These are phyloP conservation scores for Micronycteris hirsuta DNA, from an alignment of 2,113 vertebrate genomes.

Conservation along the genomic window DNA sequence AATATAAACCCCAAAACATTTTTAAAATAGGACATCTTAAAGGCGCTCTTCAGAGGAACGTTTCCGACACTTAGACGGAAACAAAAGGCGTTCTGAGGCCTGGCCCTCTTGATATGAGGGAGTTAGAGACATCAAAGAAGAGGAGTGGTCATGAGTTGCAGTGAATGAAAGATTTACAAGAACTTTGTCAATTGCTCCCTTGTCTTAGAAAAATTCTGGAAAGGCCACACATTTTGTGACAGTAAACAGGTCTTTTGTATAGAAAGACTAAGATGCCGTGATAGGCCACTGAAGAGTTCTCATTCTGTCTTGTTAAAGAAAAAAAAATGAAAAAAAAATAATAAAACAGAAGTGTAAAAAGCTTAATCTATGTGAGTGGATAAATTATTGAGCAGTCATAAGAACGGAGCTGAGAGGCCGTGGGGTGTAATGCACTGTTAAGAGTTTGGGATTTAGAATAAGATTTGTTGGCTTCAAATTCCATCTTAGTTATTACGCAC, in stretches of 20 bases:
- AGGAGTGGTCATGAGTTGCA: background rate
- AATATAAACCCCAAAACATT: conserved; percentile 13
- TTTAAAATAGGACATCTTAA: background rate
- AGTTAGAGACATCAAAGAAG: background rate
- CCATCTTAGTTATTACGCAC: background rate
- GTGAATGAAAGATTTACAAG: background rate
- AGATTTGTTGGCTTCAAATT: background rate
- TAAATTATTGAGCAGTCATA: background rate
- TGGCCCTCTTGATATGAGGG: background rate
- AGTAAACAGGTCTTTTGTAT: conserved; percentile 8
- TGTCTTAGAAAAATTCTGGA: conserved; percentile 41
- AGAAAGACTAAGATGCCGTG: background rate
- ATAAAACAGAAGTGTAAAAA: background rate
- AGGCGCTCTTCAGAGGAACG: background rate
- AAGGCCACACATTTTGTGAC: conserved; percentile 13
- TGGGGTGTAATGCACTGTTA: background rate
- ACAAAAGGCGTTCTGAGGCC: background rate
- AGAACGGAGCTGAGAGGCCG: background rate
- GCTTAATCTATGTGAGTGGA: background rate
- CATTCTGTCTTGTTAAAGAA: background rate
- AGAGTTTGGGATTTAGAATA: background rate
- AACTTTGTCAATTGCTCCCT: conserved; percentile 39
- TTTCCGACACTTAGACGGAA: background rate
- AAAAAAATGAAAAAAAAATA: background rate
- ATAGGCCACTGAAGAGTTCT: background rate